Evolutionary conservation across 2,797 vertebrate genomes (phyloP).

Genomic region (Anas bernieri): DNA sequence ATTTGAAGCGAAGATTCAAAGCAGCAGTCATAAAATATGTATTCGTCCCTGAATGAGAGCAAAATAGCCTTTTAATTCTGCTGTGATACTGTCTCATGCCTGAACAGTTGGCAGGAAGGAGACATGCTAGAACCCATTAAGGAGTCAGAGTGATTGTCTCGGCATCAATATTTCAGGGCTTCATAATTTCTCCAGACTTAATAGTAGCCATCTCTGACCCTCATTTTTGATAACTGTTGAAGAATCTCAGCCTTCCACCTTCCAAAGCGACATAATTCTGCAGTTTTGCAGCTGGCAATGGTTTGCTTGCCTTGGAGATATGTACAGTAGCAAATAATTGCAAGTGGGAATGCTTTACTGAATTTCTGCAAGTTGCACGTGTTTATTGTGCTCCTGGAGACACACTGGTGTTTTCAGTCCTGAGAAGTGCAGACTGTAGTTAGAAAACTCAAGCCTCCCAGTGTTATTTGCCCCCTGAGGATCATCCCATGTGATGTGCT

Average conservation of each 20-base stretch:
- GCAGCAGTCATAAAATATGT: constrained; percentile 33
- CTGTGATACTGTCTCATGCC: neutral
- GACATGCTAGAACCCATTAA: constrained; percentile 36
- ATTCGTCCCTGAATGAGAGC: constrained; percentile 39
- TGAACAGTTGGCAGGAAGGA: constrained; percentile 6
- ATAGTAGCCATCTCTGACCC: constrained; percentile 7
- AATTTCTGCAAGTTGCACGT: neutral
- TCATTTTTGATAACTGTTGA: neutral
- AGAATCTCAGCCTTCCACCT: neutral
- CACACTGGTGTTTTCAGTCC: neutral
- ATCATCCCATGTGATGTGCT: neutral
- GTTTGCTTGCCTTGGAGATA: neutral
- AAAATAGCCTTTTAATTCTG: constrained; percentile 61
- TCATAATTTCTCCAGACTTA: constrained; percentile 51
- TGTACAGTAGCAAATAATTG: neutral
- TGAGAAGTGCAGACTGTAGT: neutral
- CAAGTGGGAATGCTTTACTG: neutral
- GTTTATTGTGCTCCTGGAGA: neutral
- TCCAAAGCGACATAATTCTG: constrained; percentile 6
- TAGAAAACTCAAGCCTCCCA: neutral
- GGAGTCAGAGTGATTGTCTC: constrained; percentile 49
- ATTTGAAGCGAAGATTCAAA: constrained; percentile 23
- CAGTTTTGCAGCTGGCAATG: neutral
- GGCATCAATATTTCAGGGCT: constrained; percentile 67
- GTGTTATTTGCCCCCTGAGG: neutral